These are phyloP conservation scores for Pomacea maculata DNA, from an alignment of 1,140 invertebrate species.

Conservation along the genomic window DNA sequence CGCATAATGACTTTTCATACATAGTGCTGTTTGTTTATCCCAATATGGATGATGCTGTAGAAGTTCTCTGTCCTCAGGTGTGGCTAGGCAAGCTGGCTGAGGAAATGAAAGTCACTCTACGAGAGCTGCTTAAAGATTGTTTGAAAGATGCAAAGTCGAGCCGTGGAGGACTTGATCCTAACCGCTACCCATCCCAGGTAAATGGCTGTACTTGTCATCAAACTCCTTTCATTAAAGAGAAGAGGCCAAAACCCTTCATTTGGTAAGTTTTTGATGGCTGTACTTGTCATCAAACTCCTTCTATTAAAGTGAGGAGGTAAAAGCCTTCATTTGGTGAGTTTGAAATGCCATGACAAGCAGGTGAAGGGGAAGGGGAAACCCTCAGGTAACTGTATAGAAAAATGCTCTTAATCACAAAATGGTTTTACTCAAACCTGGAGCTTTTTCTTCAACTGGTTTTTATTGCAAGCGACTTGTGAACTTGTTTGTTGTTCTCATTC, in stretches of 20 bases:
- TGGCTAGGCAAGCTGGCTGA: slow-evolving; percentile 84
- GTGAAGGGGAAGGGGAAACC: too few species aligned
- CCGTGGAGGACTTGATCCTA: slow-evolving; percentile 74
- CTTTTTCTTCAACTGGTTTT: not conserved
- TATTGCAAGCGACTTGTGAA: not conserved
- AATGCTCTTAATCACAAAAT: too few species aligned
- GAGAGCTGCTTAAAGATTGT: slow-evolving; percentile 75
- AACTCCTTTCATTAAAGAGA: too few species aligned
- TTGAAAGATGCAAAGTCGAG: slow-evolving; percentile 68
- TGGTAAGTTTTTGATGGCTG: too few species aligned
- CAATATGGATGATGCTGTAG: too few species aligned
- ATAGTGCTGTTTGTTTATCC: too few species aligned
- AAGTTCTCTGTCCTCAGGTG: slow-evolving; percentile 67
- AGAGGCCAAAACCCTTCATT: too few species aligned
- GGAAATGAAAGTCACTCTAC: slow-evolving; percentile 84
- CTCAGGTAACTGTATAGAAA: too few species aligned
- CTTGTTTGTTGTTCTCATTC: not conserved
- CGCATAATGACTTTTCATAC: too few species aligned
- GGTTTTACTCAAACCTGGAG: not conserved
- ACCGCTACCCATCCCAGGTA: slow-evolving; percentile 81
- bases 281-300: not conserved
- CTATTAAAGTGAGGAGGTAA: too few species aligned
- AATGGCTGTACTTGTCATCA: not conserved
- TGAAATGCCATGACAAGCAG: too few species aligned
- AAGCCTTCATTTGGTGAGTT: too few species aligned